These are phyloP conservation scores for Syngnathus rostellatus DNA, from an alignment of 2,797 vertebrate genomes.

Conservation along the genomic window DNA sequence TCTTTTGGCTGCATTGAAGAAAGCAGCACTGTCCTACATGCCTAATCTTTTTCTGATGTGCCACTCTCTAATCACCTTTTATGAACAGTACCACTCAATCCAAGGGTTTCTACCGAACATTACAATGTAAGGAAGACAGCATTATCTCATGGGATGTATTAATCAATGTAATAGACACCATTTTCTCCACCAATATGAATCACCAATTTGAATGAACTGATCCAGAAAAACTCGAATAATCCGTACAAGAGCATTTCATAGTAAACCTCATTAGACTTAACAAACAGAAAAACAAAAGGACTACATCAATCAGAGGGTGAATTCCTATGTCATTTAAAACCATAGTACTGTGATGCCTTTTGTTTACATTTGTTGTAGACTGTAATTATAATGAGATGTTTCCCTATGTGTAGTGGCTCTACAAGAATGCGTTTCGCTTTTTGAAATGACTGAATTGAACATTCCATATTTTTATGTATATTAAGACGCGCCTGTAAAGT, in stretches of 20 bases:
- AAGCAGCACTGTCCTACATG: not conserved
- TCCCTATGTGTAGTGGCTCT: too few relatives aligned
- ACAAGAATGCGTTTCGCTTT: not conserved
- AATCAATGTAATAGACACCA: too few relatives aligned
- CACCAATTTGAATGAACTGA: not conserved
- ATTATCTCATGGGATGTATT: not conserved
- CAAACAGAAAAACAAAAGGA: not conserved
- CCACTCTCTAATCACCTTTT: not conserved
- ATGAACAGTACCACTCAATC: not conserved
- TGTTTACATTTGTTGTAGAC: not conserved
- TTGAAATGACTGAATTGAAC: not conserved
- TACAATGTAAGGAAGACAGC: not conserved
- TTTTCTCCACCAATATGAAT: too few relatives aligned
- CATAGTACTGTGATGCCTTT: too few relatives aligned
- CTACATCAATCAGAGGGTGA: not conserved
- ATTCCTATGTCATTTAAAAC: not conserved
- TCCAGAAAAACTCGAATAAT: not conserved
- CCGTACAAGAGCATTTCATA: not conserved
- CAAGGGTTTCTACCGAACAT: not conserved
- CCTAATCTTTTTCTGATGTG: conserved; percentile 3
- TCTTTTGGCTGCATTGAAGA: conserved; percentile 15
- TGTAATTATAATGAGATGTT: not conserved
- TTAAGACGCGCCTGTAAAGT: not conserved
- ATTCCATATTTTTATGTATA: not conserved
- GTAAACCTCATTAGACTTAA: not conserved